A percentile compares a stretch with the other conserved stretches of the same genome.
Evolutionary conservation across 2,888 invertebrate genomes (phyloP).

Genomic region (Yponomeuta evonymella): DNA sequence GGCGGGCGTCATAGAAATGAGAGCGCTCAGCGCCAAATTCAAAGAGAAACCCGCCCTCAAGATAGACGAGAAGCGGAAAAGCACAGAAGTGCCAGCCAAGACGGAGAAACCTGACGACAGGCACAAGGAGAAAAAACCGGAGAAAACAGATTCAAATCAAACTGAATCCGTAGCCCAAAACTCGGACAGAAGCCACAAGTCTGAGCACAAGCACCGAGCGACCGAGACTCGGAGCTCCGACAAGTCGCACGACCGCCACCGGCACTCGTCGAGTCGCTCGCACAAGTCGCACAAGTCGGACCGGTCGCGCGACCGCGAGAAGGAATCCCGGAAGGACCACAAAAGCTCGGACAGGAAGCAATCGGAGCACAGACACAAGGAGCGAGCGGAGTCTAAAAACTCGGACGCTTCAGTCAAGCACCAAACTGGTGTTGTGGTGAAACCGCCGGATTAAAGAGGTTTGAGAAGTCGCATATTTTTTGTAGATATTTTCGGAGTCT

Average conservation of each 20-base stretch:
- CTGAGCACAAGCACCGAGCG: neutral
- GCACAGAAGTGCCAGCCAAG: constrained; percentile 46
- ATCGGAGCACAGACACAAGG: constrained; percentile 39
- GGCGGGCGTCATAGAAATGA: constrained; percentile 68
- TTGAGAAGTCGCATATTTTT: neutral
- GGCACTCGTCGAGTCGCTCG: constrained; percentile 44
- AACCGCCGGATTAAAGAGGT: neutral
- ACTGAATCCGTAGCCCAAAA: constrained; percentile 21
- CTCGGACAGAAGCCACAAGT: constrained; percentile 14
- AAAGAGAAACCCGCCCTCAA: constrained; percentile 56
- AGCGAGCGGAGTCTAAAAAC: constrained; percentile 20
- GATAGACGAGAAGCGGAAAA: constrained; percentile 48
- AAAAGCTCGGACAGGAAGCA: constrained; percentile 41
- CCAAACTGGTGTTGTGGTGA: neutral
- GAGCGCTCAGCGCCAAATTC: constrained; percentile 64
- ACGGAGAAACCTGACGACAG: constrained; percentile 30
- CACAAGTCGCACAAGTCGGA: constrained; percentile 39
- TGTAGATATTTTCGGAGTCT: neutral
- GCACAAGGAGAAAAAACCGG: constrained; percentile 23
- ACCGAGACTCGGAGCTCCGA: constrained; percentile 24
- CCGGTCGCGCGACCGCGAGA: constrained; percentile 35
- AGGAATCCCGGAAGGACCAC: constrained; percentile 50
- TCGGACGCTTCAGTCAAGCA: neutral
- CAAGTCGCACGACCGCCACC: constrained; percentile 46
- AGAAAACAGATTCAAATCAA: constrained; percentile 21